Evolutionary conservation across 2,113 vertebrate genomes (phyloP).

Genomic region (Perca fluviatilis): DNA sequence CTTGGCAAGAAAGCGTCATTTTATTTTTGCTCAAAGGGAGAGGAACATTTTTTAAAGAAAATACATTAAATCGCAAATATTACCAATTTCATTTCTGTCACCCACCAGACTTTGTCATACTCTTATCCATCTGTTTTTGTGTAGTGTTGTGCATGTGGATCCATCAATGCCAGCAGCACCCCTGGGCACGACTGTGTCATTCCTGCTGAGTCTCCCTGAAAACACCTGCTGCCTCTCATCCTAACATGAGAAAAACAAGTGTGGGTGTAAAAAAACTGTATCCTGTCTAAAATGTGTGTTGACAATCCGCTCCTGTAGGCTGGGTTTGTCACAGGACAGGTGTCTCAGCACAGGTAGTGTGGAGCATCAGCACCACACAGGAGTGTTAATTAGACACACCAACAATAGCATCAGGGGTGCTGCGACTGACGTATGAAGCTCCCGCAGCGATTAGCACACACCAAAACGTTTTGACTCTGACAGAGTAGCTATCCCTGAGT

Average conservation of each 20-base stretch:
- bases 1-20: conserved; percentile 66
- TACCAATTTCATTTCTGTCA: conserved; percentile 68
- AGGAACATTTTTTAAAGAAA: conserved; percentile 58
- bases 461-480: conserved; percentile 57
- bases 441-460: conserved; percentile 61
- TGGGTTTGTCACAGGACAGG: conserved; percentile 68
- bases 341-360: conserved; percentile 71
- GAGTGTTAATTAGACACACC: conserved; percentile 83
- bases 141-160: conserved; percentile 58
- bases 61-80: conserved; percentile 63
- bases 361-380: conserved; percentile 72
- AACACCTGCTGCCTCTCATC: conserved; percentile 67
- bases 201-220: conserved; percentile 59
- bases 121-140: conserved; percentile 72
- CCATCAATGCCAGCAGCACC: conserved; percentile 61
- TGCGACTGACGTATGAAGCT: conserved; percentile 64
- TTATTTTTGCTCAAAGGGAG: conserved; percentile 58
- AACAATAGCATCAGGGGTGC: conserved; percentile 65
- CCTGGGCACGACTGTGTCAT: conserved; percentile 59
- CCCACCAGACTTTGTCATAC: conserved; percentile 58
- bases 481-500: conserved; percentile 34
- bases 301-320: conserved; percentile 45
- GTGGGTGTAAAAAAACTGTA: conserved; percentile 21
- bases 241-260: conserved; percentile 52
- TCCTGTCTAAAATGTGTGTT: conserved; percentile 48